Evolutionary conservation across 2,888 invertebrate species (phyloP).

Genomic region (Nomada goodeniana): DNA sequence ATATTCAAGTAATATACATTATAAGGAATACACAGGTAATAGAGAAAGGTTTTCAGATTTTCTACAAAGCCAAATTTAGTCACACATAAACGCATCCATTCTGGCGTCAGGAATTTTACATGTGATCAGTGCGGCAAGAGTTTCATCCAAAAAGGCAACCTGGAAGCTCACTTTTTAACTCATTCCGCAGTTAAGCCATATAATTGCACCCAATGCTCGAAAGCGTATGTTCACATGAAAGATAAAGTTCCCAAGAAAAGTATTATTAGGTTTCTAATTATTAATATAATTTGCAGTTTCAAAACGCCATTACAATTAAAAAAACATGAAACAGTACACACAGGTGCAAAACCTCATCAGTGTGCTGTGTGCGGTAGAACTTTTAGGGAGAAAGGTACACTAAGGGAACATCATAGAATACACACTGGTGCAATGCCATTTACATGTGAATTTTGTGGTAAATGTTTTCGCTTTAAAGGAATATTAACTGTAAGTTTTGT

Average conservation of each 20-base stretch:
- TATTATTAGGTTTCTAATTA: neutral
- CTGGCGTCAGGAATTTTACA: conserved; percentile 86
- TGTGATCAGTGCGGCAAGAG: conserved; percentile 87
- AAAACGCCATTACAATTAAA: conserved; percentile 86
- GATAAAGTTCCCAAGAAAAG: neutral
- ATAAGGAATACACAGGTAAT: conserved; percentile 7
- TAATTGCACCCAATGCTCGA: conserved; percentile 85
- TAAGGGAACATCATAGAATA: conserved; percentile 90
- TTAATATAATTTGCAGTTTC: conserved; percentile 80
- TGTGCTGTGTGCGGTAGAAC: conserved; percentile 87
- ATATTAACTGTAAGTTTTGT: conserved; percentile 87
- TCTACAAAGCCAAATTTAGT: conserved; percentile 87
- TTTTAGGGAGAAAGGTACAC: conserved; percentile 89
- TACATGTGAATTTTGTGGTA: conserved; percentile 90
- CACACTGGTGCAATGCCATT: conserved; percentile 93
- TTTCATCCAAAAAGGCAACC: conserved; percentile 87
- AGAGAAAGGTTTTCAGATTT: conserved; percentile 79
- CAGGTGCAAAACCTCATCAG: conserved; percentile 87
- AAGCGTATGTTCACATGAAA: conserved; percentile 80
- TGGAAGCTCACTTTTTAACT: conserved; percentile 86
- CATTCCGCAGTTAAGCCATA: conserved; percentile 86
- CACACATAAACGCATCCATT: conserved; percentile 86
- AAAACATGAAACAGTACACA: conserved; percentile 87
- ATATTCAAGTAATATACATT: neutral
- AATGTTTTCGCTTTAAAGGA: conserved; percentile 91